These are phyloP conservation scores for Rhipidura dahli DNA, from an alignment of 2,113 vertebrate species.

Conservation along the genomic window DNA sequence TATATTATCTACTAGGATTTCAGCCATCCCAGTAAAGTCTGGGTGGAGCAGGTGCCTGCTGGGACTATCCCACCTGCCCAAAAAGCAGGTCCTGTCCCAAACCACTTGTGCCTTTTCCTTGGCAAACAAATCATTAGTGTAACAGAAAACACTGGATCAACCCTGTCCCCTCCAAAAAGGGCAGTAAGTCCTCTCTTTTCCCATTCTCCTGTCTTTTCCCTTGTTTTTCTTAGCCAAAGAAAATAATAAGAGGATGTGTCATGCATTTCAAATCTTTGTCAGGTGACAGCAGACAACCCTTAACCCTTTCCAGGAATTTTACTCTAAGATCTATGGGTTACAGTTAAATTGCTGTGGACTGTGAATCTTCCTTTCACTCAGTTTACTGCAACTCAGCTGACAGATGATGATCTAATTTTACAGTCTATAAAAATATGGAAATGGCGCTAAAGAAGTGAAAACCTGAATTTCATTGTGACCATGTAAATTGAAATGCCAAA, in stretches of 20 bases:
- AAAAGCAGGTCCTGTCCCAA: not conserved
- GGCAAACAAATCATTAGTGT: not conserved
- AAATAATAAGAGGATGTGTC: not conserved
- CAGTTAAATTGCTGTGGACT: not conserved
- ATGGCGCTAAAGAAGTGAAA: not conserved
- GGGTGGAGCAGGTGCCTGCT: not conserved
- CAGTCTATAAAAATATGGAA: not conserved
- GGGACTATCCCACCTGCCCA: not conserved
- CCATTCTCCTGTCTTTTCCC: not conserved
- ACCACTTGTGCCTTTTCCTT: not conserved
- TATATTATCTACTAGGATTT: not conserved
- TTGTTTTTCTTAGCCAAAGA: not conserved
- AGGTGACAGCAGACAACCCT: not conserved
- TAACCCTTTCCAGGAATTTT: not conserved
- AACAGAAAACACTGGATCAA: not conserved
- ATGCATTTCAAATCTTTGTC: not conserved
- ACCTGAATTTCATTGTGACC: not conserved
- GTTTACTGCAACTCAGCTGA: not conserved
- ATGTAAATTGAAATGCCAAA: not conserved
- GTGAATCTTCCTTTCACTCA: not conserved
- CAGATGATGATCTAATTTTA: not conserved
- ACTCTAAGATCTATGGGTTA: not conserved
- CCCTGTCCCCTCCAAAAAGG: not conserved
- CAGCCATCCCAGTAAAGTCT: not conserved
- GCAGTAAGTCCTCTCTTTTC: not conserved